A percentile compares a stretch with the other conserved stretches of the same genome.
Conservation (phyloP, 2,888 invertebrate genomes). For the Thyatira batis region DNA sequence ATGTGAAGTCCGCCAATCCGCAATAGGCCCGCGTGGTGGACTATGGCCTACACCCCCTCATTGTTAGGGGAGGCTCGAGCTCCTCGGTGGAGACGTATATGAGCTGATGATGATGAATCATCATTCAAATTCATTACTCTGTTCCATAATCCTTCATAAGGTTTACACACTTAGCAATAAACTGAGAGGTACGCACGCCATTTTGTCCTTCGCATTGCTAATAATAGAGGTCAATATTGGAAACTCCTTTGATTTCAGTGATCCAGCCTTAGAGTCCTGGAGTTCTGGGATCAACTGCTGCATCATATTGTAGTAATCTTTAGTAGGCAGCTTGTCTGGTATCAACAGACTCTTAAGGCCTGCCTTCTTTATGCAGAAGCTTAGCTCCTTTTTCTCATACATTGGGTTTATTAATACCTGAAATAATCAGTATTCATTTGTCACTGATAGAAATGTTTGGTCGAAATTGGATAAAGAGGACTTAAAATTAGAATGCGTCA, state of each 20-base stretch:
- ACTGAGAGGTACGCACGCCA: conserved; percentile 72
- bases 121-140: no score
- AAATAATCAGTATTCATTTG: conserved; percentile 14
- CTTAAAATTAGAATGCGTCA: no score
- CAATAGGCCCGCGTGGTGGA: no score
- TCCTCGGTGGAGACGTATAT: no score
- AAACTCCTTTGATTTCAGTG: conserved; percentile 66
- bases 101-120: no score
- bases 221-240: conserved; percentile 83
- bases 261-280: conserved; percentile 62
- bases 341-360: conserved; percentile 86
- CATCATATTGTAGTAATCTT: conserved; percentile 86
- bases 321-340: conserved; percentile 83
- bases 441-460: no score
- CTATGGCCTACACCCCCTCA: no score
- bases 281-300: conserved; percentile 83
- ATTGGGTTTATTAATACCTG: conserved; percentile 91
- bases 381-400: conserved; percentile 87
- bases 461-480: no score
- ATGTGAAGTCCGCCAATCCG: no score
- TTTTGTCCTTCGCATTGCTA: conserved; percentile 72
- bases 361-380: conserved; percentile 88
- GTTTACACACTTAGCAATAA: no score
- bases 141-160: no score
- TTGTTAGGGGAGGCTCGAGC: no score